These are phyloP conservation scores for Sturmia bella DNA, from an alignment of 2,888 invertebrate genomes.

Conservation along the genomic window DNA sequence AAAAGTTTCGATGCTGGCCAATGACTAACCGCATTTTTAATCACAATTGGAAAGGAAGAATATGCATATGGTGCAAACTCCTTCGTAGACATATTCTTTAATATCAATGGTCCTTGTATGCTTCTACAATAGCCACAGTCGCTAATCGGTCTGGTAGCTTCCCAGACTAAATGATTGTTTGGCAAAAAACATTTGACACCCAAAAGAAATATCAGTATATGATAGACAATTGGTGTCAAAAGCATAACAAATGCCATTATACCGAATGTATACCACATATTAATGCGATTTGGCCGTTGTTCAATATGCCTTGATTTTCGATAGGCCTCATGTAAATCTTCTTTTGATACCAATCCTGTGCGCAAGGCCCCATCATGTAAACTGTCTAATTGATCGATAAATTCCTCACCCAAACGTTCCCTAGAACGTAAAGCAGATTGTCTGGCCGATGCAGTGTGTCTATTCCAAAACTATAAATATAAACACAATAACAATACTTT, in stretches of 20 bases:
- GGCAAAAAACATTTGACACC: slow-evolving; percentile 89
- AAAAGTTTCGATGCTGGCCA: slow-evolving; percentile 89
- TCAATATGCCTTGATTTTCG: slow-evolving; percentile 76
- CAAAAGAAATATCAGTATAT: slow-evolving; percentile 81
- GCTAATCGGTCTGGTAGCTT: slow-evolving; percentile 91
- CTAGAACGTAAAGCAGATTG: slow-evolving; percentile 58
- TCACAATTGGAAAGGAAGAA: slow-evolving; percentile 89
- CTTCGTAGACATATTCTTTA: slow-evolving; percentile 86
- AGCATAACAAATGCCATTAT: slow-evolving; percentile 79
- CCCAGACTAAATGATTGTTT: slow-evolving; percentile 93
- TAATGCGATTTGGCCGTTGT: slow-evolving; percentile 75
- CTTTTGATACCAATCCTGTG: slow-evolving; percentile 77
- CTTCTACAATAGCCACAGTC: slow-evolving; percentile 90
- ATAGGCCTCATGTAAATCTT: slow-evolving; percentile 79
- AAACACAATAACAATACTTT: slow-evolving; percentile 14
- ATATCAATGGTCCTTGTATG: slow-evolving; percentile 86
- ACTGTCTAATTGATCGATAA: slow-evolving; percentile 76
- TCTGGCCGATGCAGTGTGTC: slow-evolving; percentile 75
- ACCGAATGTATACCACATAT: slow-evolving; percentile 78
- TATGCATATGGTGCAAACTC: slow-evolving; percentile 89
- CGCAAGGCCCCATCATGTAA: slow-evolving; percentile 78
- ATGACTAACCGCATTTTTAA: slow-evolving; percentile 88
- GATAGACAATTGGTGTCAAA: slow-evolving; percentile 80
- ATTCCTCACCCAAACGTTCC: slow-evolving; percentile 75
- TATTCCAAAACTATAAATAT: slow-evolving; percentile 77